A percentile compares a stretch with the other conserved stretches of the same genome.
Conservation (phyloP, 2,797 vertebrate genomes). For the Siniperca obscura region DNA sequence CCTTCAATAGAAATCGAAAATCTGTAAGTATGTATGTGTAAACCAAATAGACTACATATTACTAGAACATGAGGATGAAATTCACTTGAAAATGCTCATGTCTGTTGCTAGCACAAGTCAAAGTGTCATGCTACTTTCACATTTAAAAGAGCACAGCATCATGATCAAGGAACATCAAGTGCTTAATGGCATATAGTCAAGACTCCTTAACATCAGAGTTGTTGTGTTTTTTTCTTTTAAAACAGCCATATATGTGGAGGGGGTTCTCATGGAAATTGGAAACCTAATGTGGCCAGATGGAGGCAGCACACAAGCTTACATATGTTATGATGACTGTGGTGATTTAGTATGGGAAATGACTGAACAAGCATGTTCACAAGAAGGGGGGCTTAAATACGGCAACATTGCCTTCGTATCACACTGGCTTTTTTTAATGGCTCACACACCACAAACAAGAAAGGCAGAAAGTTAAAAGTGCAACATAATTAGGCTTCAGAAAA, state of each 20-base stretch:
- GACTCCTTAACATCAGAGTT: constrained; percentile 43
- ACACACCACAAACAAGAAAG: constrained; percentile 27
- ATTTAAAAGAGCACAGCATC: constrained; percentile 50
- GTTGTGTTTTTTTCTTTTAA: constrained; percentile 1
- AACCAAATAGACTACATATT: neutral
- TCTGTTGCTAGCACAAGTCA: constrained; percentile 27
- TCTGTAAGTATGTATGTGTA: neutral
- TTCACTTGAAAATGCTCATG: constrained; percentile 18
- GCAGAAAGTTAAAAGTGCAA: constrained; percentile 27
- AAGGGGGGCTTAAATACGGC: constrained; percentile 25
- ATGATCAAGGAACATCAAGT: constrained; percentile 36
- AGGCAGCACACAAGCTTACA: constrained; percentile 57
- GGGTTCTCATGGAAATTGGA: constrained; percentile 27
- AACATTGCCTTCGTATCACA: constrained; percentile 15
- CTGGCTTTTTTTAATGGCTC: constrained; percentile 34
- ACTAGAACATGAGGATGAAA: neutral
- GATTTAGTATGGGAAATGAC: constrained; percentile 53
- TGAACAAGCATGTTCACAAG: constrained; percentile 44
- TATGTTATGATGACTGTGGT: constrained; percentile 43
- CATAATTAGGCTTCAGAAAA: constrained; percentile 37
- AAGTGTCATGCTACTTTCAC: constrained; percentile 42
- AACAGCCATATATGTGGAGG: constrained; percentile 19
- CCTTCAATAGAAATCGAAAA: neutral
- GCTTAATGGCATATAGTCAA: constrained; percentile 49
- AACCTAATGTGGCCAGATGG: constrained; percentile 57